phyloP scores from a whole-genome alignment of 2,888 invertebrate genomes.

The Caenorhabditis japonica region DNA sequence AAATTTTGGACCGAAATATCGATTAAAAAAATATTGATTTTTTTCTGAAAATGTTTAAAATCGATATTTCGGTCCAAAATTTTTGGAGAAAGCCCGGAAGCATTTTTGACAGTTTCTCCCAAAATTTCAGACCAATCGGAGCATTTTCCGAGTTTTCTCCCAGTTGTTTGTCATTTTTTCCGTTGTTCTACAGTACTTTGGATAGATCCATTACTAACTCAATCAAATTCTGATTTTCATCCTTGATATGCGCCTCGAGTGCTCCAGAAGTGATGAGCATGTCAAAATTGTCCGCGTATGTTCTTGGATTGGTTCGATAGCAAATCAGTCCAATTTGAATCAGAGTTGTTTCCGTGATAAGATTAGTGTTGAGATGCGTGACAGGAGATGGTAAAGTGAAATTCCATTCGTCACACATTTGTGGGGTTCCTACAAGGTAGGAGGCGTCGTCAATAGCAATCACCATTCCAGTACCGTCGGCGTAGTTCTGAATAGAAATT shows the following conservation, averaged over 20 bases:
- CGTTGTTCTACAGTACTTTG: too few species aligned
- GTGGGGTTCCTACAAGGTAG: constrained; percentile 40
- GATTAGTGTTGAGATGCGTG: constrained; percentile 21
- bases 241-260: constrained; percentile 59
- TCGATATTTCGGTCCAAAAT: too few species aligned
- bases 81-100: too few species aligned
- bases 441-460: constrained; percentile 53
- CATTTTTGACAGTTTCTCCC: too few species aligned
- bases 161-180: too few species aligned
- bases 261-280: constrained; percentile 63
- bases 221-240: constrained; percentile 46
- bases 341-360: constrained; percentile 21
- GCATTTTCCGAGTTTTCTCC: too few species aligned
- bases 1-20: too few species aligned
- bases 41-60: too few species aligned
- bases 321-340: constrained; percentile 46
- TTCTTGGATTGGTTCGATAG: constrained; percentile 61
- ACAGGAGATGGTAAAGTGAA: constrained; percentile 40
- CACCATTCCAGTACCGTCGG: constrained; percentile 52
- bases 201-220: constrained; percentile 16
- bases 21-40: too few species aligned
- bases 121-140: too few species aligned
- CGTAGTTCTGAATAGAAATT: constrained; percentile 36
- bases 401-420: constrained; percentile 60
- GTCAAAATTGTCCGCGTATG: constrained; percentile 62